These are phyloP conservation scores for Lucilia cuprina DNA, from an alignment of 1,140 invertebrate genomes.

Conservation along the genomic window DNA sequence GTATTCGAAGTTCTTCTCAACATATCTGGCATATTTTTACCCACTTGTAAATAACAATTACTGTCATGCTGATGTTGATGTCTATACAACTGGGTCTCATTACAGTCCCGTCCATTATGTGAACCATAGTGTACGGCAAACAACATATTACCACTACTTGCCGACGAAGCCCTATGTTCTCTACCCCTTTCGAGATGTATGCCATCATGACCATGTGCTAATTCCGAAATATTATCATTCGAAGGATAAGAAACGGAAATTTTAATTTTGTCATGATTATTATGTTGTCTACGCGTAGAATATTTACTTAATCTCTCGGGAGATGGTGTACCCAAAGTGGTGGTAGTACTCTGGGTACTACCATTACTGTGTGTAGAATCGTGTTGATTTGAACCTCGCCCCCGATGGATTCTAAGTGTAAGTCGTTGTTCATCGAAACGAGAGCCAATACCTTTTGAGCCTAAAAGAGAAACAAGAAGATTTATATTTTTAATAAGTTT, in stretches of 20 bases:
- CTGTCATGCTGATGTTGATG: slow-evolving; percentile 64
- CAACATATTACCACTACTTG: slow-evolving; percentile 45
- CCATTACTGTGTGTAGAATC: slow-evolving; percentile 59
- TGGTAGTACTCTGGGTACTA: slow-evolving; percentile 59
- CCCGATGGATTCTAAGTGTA: slow-evolving; percentile 90
- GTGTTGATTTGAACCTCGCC: slow-evolving; percentile 62
- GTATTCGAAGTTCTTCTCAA: slow-evolving; percentile 60
- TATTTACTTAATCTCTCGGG: slow-evolving; percentile 56
- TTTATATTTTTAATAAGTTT: background rate
- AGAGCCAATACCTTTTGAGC: slow-evolving; percentile 64
- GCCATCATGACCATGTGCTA: slow-evolving; percentile 48
- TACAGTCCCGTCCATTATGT: slow-evolving; percentile 50
- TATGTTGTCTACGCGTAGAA: slow-evolving; percentile 61
- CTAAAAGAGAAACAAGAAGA: slow-evolving; percentile 39
- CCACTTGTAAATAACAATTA: slow-evolving; percentile 66
- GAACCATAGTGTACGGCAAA: slow-evolving; percentile 54
- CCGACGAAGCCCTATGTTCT: slow-evolving; percentile 44
- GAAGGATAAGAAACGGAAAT: slow-evolving; percentile 85
- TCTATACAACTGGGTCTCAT: slow-evolving; percentile 52
- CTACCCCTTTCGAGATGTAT: slow-evolving; percentile 20
- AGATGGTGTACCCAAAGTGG: slow-evolving; percentile 57
- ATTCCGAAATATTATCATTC: slow-evolving; percentile 71
- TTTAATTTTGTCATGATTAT: slow-evolving; percentile 77
- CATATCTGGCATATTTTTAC: slow-evolving; percentile 64
- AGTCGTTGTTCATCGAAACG: slow-evolving; percentile 87